phyloP scores from a whole-genome alignment of 1,140 invertebrate genomes.

The Linepithema humile region DNA sequence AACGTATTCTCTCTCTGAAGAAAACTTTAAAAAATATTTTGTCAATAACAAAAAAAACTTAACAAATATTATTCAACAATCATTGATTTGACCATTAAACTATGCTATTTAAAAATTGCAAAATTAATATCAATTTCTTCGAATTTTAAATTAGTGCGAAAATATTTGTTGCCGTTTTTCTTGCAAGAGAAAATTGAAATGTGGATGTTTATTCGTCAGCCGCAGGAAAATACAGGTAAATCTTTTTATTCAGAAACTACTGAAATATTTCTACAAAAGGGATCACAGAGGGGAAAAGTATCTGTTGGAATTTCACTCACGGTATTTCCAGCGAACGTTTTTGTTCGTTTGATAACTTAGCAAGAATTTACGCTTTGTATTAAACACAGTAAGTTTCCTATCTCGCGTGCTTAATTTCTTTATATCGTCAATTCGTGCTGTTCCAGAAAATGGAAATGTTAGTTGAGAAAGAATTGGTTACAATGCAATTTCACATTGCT shows the following conservation, averaged over 20 bases:
- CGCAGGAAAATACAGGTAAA: too few relatives aligned
- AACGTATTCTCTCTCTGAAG: neutral
- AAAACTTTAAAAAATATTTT: neutral
- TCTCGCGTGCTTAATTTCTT: neutral
- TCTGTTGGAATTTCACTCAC: neutral
- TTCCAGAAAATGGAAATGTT: neutral
- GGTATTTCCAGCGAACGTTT: neutral
- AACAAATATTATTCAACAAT: too few relatives aligned
- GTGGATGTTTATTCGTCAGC: neutral
- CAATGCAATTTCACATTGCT: neutral
- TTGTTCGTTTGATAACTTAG: neutral
- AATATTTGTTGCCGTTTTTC: neutral
- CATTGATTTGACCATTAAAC: too few relatives aligned
- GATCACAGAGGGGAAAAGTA: too few relatives aligned
- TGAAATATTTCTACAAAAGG: neutral
- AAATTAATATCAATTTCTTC: neutral
- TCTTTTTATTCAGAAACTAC: neutral
- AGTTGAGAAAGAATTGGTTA: neutral
- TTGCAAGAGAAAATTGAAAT: neutral
- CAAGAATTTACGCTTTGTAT: neutral
- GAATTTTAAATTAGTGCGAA: neutral
- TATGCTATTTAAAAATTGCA: neutral
- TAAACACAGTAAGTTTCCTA: neutral
- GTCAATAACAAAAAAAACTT: neutral
- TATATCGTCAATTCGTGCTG: neutral